Evolutionary conservation across 1,140 invertebrate species (phyloP).

Genomic region (Stenopsyche tienmushanensis): DNA sequence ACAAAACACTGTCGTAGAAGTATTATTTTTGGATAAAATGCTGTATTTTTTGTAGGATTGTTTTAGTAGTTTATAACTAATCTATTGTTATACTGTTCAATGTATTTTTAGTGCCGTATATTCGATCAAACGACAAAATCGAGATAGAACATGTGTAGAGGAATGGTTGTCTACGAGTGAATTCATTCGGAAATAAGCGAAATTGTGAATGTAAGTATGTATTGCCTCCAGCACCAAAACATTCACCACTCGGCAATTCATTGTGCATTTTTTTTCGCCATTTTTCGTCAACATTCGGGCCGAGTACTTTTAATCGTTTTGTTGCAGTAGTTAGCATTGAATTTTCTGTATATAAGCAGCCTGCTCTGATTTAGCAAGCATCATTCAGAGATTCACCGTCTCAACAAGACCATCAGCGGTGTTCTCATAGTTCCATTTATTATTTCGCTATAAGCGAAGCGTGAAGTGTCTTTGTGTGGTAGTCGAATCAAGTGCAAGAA

Average conservation of each 20-base stretch:
- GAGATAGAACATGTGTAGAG: too few species aligned
- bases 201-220: constrained; percentile 14
- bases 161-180: background rate
- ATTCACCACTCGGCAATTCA: constrained; percentile 12
- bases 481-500: background rate
- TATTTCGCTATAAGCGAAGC: background rate
- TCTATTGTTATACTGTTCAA: too few species aligned
- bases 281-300: constrained; percentile 28
- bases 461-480: background rate
- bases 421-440: background rate
- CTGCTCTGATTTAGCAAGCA: constrained; percentile 25
- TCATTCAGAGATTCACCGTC: constrained; percentile 23
- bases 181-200: background rate
- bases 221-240: constrained; percentile 16
- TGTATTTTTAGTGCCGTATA: too few species aligned
- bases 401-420: constrained; percentile 3
- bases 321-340: constrained; percentile 25
- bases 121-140: too few species aligned
- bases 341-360: constrained; percentile 17
- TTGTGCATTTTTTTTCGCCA: constrained; percentile 14
- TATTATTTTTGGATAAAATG: too few species aligned
- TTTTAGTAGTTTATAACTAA: too few species aligned
- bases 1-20: too few species aligned
- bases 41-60: too few species aligned
- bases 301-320: constrained; percentile 26